Evolutionary conservation across 2,888 invertebrate species (phyloP), one percentile per base, ranked within the genome.

Genomic region (Deilephila porcellus): DNA sequence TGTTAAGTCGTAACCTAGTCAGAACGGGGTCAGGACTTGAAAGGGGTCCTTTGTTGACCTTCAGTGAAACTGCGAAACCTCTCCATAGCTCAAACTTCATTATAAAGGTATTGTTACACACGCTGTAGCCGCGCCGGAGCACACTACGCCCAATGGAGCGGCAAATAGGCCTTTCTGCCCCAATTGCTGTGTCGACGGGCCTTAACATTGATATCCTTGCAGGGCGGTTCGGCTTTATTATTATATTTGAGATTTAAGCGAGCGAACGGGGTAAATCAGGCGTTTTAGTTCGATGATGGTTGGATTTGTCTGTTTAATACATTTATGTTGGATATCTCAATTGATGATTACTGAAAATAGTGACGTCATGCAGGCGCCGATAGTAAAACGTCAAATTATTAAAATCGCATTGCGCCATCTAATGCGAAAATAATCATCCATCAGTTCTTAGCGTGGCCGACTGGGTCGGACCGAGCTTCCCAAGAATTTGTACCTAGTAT

Each of bases 141-240:
- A 56, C 56, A 83, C 85, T 89, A 90, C 86, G 86, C 82, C 85
- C 91, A 90, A 87, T 93, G 90, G 88, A 88, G 87, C 91, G 92
- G 85, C 77, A 90, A 93, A 93, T 91, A 86, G 90, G 91, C 89
- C 87, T 90, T 93, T 93, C 93, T 92, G 92, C 92, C 85, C 91
- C 87, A 91, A 86, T 93, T 90, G 85, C 82, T 80, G 82, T 85
- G 81, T 86, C 83, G 81, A 86, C 86, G 85, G 79, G 83, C 85
- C 87, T 86, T 84, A 85, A 88, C 88, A 90, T 81, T 85, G 88
- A 88, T 88, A 88, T 75, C 64, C 67, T 71, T 60, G 60, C 19
- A 14, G 34, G 14, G 45, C 45, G 34, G 19, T 34, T 37, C 25
- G 67, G 59, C 17, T 19, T 56, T 74, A 67, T 67, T 67, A 67